Percentiles rank a stretch among this genome's conserved stretches.
These are phyloP conservation scores for Coptodon bakossiorum DNA, from an alignment of 2,113 vertebrate genomes.

Conservation along the genomic window DNA sequence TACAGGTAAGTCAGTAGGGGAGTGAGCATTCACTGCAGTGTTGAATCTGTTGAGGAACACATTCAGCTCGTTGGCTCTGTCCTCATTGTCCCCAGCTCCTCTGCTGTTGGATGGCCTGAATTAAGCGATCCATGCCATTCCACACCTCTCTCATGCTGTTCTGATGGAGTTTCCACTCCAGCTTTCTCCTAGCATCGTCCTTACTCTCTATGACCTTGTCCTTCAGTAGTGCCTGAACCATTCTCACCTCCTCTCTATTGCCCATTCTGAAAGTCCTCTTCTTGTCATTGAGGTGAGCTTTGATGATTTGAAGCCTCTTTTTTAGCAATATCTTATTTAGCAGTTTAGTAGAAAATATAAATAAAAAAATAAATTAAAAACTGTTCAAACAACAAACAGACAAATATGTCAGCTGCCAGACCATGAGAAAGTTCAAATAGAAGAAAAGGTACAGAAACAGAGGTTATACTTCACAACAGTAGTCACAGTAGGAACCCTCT, in stretches of 20 bases:
- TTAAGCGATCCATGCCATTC: not conserved
- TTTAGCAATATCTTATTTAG: not conserved
- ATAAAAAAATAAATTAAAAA: not conserved
- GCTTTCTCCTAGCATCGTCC: accelerated
- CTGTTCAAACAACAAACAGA: not conserved
- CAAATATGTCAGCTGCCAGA: not conserved
- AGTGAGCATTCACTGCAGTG: not conserved
- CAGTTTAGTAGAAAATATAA: not conserved
- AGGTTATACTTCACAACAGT: not conserved
- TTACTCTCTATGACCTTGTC: not conserved
- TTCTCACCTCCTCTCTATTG: not conserved
- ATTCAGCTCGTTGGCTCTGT: not conserved
- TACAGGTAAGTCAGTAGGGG: not conserved
- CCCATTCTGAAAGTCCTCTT: not conserved
- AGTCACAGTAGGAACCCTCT: not conserved
- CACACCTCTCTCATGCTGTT: accelerated
- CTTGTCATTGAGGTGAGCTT: not conserved
- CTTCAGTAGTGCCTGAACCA: not conserved
- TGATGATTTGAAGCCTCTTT: accelerated
- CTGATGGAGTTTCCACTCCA: not conserved
- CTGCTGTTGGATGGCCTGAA: accelerated
- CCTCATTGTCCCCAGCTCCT: not conserved
- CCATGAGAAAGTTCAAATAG: not conserved
- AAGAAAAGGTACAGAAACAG: not conserved
- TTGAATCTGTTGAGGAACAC: not conserved